These are phyloP conservation scores for Arrhamphus sclerolepis DNA, from an alignment of 2,797 vertebrate genomes.

Conservation along the genomic window DNA sequence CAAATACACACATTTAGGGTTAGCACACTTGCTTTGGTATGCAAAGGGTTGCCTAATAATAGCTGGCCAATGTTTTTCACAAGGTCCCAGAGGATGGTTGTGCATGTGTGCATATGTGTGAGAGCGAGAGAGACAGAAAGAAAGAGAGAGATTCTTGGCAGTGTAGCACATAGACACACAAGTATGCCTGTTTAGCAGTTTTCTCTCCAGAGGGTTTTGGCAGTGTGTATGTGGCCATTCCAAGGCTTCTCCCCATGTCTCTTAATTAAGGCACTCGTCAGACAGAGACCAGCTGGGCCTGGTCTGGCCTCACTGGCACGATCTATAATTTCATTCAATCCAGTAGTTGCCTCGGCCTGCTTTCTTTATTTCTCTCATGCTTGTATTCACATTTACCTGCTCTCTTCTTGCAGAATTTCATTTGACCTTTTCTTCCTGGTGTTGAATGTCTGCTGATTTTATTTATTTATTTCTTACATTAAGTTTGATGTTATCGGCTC, in stretches of 20 bases:
- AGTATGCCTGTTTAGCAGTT: conserved; percentile 66
- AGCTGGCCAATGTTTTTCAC: conserved; percentile 74
- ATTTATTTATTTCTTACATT: background rate
- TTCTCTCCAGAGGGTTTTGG: conserved; percentile 71
- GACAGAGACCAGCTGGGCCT: conserved; percentile 78
- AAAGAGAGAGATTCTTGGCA: conserved; percentile 51
- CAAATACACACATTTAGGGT: conserved; percentile 47
- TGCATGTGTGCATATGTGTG: conserved; percentile 17
- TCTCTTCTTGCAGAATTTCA: background rate
- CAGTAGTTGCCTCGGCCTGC: conserved; percentile 16
- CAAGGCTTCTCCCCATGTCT: conserved; percentile 69
- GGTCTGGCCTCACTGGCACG: conserved; percentile 70
- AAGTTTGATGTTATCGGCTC: background rate
- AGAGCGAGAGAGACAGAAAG: conserved; percentile 26
- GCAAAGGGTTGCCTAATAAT: conserved; percentile 81
- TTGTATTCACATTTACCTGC: conserved; percentile 13
- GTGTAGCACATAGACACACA: conserved; percentile 63
- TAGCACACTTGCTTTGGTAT: conserved; percentile 63
- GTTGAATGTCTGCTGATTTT: background rate
- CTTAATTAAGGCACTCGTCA: conserved; percentile 80
- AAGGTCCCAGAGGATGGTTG: conserved; percentile 67
- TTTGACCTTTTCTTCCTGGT: background rate
- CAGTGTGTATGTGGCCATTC: conserved; percentile 69
- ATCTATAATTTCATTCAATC: conserved; percentile 60
- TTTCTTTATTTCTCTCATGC: background rate